These are phyloP conservation scores for Nycticebus coucang DNA, from an alignment of 2,113 vertebrate genomes.

Conservation along the genomic window DNA sequence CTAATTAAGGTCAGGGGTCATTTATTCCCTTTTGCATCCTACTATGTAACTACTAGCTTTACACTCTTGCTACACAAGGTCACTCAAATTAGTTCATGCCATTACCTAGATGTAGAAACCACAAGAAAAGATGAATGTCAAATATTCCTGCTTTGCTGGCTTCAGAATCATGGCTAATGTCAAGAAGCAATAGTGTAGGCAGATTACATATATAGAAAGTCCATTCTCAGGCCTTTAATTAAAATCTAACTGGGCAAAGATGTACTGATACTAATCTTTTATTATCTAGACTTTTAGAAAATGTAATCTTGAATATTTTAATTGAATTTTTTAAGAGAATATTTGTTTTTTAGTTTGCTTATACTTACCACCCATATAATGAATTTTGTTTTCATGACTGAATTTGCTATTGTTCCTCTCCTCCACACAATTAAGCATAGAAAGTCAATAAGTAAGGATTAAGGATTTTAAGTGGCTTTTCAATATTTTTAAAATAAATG, in stretches of 20 bases:
- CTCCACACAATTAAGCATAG: conserved; percentile 14
- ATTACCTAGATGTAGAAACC: background rate
- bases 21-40: conserved; percentile 1
- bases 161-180: background rate
- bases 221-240: background rate
- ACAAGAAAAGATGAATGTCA: conserved; percentile 14
- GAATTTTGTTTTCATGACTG: conserved; percentile 19
- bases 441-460: conserved; percentile 8
- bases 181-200: background rate
- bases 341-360: background rate
- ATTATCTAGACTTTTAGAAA: background rate
- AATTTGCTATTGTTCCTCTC: conserved; percentile 24
- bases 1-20: conserved; percentile 36
- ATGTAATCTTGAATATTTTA: background rate
- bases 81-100: conserved; percentile 39
- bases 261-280: background rate
- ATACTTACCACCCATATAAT: background rate
- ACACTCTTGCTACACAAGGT: conserved; percentile 6
- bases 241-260: background rate
- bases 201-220: background rate
- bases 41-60: conserved; percentile 34
- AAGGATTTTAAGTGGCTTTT: conserved; percentile 40
- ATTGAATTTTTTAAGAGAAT: background rate
- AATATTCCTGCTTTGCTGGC: background rate
- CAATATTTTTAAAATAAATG: background rate